Evolutionary conservation across 2,888 invertebrate species (phyloP), one percentile per base, ranked within the genome.

Genomic region (Germaria angustata): DNA sequence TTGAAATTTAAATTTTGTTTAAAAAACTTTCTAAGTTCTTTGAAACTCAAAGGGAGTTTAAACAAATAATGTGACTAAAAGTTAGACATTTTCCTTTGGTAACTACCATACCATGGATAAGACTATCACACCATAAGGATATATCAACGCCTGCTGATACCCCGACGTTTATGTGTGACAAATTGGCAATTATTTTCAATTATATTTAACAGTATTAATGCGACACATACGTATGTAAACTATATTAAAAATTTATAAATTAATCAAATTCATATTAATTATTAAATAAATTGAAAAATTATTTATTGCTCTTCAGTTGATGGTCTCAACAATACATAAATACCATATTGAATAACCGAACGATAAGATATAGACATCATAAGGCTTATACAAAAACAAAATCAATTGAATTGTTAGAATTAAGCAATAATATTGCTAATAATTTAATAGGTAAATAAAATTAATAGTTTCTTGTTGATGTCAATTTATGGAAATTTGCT

Each of bases 391-490:
- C 9, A 51, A 20, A 51, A n/a, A 24, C 15, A 13, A 51, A 53
- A 17, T 49, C 8, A 55, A 34, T 32, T 17, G 24, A 63, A 20
- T 22, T 55, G 34, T 44, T 57, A n/a, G 36, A 39, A 61, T 13
- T n/a, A 59, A 61, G 9, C 32, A 61, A 49, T 28, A 36, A 39
- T 41, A 41, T 41, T 49, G 3, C 17, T 20, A 17, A 34, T 44
- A 53, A 65, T 65, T 65, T 15, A 75, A 59, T 34, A 44, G 22
- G 8, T 46, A 46, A 65, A 15, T 28, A 36, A 24, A 55, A 66
- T 17, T 32, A n/a, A 46, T 57, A 13, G 36, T 39, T 68, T 79
- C 53, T 66, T 51, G 63, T 68, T 69, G 32, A 34, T 76, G 49
- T 65, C 34, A 36, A 55, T 55, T 81, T 24, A 53, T 59, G 59